Evolutionary conservation across 2,113 vertebrate species (phyloP).

Genomic region (Butorides virescens): DNA sequence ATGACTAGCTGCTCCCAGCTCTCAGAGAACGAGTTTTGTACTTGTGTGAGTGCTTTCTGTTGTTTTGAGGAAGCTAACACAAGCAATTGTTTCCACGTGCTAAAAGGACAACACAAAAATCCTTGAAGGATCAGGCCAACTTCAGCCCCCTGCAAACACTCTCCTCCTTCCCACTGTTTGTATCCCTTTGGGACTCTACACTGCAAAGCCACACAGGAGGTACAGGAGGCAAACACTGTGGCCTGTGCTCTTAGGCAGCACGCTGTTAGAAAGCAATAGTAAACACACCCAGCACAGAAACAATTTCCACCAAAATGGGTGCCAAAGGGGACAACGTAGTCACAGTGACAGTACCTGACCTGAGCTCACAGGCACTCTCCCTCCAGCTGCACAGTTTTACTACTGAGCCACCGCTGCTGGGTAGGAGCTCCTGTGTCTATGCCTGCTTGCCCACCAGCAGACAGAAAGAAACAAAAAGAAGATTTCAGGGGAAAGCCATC

Average conservation of each 20-base stretch:
- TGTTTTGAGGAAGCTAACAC: neutral
- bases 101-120: neutral
- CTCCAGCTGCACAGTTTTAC: neutral
- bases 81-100: neutral
- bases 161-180: neutral
- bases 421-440: neutral
- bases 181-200: neutral
- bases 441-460: neutral
- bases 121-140: neutral
- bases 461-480: neutral
- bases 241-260: neutral
- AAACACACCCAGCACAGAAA: neutral
- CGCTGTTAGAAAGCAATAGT: neutral
- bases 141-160: neutral
- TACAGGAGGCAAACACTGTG: neutral
- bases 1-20: neutral
- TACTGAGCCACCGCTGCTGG: neutral
- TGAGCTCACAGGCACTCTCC: neutral
- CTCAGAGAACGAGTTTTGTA: accelerated
- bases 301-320: neutral
- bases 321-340: neutral
- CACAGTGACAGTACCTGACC: neutral
- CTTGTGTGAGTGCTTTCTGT: neutral
- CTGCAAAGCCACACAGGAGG: neutral
- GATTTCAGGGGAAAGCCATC: neutral